phyloP scores from a whole-genome alignment of 2,888 invertebrate species.

The Rhagium mordax region DNA sequence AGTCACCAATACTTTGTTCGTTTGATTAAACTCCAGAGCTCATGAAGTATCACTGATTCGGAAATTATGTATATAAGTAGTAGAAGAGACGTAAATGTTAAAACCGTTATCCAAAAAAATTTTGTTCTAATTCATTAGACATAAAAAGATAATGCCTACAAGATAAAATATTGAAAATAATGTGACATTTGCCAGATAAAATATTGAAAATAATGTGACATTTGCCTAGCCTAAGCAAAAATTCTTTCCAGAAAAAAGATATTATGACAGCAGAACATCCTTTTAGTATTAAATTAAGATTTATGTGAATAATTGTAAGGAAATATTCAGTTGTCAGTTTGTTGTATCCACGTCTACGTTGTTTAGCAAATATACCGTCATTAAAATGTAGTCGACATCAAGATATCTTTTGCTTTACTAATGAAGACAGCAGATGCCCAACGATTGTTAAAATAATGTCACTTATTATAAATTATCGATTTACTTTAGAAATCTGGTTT shows the following conservation, averaged over 20 bases:
- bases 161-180: no score
- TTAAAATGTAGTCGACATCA: conserved; percentile 62
- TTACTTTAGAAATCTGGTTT: conserved; percentile 1
- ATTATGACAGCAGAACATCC: background rate
- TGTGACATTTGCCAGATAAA: no score
- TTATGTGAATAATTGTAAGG: conserved; percentile 22
- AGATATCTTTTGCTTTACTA: conserved; percentile 60
- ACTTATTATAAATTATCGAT: conserved; percentile 44
- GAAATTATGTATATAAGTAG: no score
- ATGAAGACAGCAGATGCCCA: conserved; percentile 62
- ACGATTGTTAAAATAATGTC: conserved; percentile 47
- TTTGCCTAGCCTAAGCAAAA: background rate
- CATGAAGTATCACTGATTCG: no score
- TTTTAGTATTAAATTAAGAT: no score
- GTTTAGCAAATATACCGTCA: conserved; percentile 62
- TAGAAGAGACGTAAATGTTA: no score
- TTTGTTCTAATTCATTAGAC: no score
- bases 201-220: no score
- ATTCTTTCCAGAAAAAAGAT: background rate
- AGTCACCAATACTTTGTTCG: no score
- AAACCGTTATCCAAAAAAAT: no score
- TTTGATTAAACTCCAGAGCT: no score
- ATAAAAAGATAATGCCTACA: no score
- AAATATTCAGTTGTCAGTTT: conserved; percentile 38
- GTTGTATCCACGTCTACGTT: conserved; percentile 33